phyloP scores from a whole-genome alignment of 2,888 invertebrate species.

The Cremastinae sp. region DNA sequence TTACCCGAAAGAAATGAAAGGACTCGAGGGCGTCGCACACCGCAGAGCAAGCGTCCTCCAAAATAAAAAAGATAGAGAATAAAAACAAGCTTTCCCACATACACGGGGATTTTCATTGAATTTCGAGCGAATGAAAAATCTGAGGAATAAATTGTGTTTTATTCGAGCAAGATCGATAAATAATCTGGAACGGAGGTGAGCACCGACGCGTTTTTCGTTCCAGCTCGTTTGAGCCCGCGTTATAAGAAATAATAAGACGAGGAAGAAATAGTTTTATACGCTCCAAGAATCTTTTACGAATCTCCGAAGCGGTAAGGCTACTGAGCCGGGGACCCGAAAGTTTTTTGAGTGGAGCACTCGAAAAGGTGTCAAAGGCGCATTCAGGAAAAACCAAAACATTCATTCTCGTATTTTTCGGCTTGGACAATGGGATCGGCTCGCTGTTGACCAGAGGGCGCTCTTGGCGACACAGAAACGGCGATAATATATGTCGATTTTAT shows the following conservation, averaged over 20 bases:
- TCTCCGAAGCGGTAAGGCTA: constrained; percentile 18
- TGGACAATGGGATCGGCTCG: constrained; percentile 63
- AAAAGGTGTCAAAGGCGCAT: constrained; percentile 68
- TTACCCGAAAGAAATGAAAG: constrained; percentile 31
- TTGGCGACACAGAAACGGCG: constrained; percentile 25
- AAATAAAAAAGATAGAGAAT: constrained; percentile 25
- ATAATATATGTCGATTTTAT: constrained; percentile 19
- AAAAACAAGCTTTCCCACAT: not conserved
- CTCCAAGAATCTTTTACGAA: not conserved
- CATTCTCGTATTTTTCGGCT: constrained; percentile 62
- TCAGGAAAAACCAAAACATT: constrained; percentile 74
- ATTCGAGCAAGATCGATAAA: constrained; percentile 64
- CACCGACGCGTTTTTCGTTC: constrained; percentile 12
- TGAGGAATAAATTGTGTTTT: constrained; percentile 44
- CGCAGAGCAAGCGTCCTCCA: constrained; percentile 56
- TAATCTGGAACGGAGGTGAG: constrained; percentile 66
- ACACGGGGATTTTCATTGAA: constrained; percentile 32
- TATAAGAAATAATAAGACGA: no score
- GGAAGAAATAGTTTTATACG: not conserved
- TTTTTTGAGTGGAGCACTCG: constrained; percentile 51
- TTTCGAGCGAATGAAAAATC: constrained; percentile 41
- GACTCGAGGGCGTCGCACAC: constrained; percentile 57
- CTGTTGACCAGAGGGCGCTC: constrained; percentile 50
- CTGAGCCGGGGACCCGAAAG: constrained; percentile 14
- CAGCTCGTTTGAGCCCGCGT: constrained; percentile 13